These are phyloP conservation scores for Cryptoprocta ferox DNA, from an alignment of 2,797 vertebrate species.

Conservation along the genomic window DNA sequence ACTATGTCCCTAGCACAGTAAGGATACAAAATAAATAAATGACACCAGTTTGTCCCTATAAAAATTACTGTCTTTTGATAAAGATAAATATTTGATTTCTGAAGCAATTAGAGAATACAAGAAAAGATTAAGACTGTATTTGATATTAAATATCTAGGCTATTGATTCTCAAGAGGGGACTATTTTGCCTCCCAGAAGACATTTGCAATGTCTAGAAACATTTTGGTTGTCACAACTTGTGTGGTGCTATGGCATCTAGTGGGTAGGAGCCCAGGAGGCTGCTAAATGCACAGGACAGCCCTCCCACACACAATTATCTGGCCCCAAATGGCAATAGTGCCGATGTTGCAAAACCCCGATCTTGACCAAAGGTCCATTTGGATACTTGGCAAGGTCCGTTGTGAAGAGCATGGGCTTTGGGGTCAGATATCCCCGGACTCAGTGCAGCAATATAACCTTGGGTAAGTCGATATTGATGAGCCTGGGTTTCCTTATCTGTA, in stretches of 20 bases:
- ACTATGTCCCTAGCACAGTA: neutral
- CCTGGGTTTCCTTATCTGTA: neutral
- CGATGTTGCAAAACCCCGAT: neutral
- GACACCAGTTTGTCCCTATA: neutral
- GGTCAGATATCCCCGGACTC: neutral
- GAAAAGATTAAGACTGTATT: neutral
- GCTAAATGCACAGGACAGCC: neutral
- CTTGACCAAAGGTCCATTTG: neutral
- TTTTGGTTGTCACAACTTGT: neutral
- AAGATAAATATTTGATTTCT: neutral
- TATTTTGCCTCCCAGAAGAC: neutral
- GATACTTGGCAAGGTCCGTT: neutral
- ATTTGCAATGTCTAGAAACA: neutral
- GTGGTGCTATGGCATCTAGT: neutral
- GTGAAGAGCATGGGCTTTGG: neutral
- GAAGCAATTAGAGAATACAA: neutral
- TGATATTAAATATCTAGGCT: neutral
- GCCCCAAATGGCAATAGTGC: neutral
- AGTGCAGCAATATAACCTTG: neutral
- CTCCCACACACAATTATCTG: too few species aligned
- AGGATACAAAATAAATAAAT: conserved; percentile 4
- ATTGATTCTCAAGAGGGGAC: neutral
- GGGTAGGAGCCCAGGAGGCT: neutral
- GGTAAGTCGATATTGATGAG: neutral
- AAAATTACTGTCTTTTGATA: neutral